Percentiles rank a stretch among this genome's conserved stretches.
These are phyloP conservation scores for Urocitellus parryii DNA, from an alignment of 2,113 vertebrate species.

Conservation along the genomic window DNA sequence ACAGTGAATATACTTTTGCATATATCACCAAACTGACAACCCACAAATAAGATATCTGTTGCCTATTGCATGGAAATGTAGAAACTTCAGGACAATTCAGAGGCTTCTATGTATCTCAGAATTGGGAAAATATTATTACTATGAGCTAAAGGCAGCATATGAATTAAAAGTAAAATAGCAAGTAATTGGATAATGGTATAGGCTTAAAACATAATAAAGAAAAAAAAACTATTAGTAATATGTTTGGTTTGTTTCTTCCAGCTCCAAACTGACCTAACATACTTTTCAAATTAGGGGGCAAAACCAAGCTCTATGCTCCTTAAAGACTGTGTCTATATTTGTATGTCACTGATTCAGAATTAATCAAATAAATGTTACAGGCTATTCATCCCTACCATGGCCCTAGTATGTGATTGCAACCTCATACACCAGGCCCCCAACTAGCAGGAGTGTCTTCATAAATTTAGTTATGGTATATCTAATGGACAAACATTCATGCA, in stretches of 20 bases:
- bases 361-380: background rate
- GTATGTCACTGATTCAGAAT: conserved; percentile 19
- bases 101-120: background rate
- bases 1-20: background rate
- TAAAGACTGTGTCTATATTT: background rate
- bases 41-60: background rate
- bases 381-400: background rate
- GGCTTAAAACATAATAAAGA: background rate
- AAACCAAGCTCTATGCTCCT: background rate
- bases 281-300: background rate
- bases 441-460: background rate
- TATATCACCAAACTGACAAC: background rate
- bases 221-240: background rate
- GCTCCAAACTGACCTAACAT: conserved; percentile 20
- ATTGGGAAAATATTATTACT: background rate
- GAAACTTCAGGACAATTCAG: background rate
- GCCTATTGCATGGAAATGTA: conserved; percentile 17
- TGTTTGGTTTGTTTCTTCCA: background rate
- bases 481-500: background rate
- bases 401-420: background rate
- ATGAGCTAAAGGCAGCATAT: background rate
- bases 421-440: background rate
- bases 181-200: background rate
- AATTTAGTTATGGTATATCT: background rate
- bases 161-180: background rate